Evolutionary conservation across 1,140 invertebrate species (phyloP).

Genomic region (Pissodes strobi): DNA sequence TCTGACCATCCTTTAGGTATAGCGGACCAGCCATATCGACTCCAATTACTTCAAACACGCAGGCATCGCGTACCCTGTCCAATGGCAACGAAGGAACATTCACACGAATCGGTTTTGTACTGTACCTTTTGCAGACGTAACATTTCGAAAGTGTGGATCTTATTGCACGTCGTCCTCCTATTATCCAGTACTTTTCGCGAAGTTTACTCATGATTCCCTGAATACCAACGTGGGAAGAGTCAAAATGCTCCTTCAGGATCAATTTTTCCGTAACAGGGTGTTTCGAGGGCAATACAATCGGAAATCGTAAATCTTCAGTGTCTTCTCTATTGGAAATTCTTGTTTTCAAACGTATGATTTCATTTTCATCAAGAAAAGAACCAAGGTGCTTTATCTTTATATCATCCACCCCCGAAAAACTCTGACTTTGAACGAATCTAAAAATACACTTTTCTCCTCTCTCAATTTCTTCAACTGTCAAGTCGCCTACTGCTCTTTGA

Average conservation of each 20-base stretch:
- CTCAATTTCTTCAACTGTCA: constrained; percentile 36
- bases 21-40: constrained; percentile 49
- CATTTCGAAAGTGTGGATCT: constrained; percentile 5
- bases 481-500: too few relatives aligned
- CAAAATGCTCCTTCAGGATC: constrained; percentile 4
- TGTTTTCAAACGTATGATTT: constrained; percentile 44
- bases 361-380: too few relatives aligned
- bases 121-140: constrained; percentile 21
- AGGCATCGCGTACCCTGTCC: constrained; percentile 40
- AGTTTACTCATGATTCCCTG: constrained; percentile 18
- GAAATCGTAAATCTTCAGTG: constrained; percentile 37
- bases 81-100: constrained; percentile 40
- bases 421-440: constrained; percentile 26
- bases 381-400: too few relatives aligned
- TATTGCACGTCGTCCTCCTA: constrained; percentile 17
- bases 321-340: constrained; percentile 38
- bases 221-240: constrained; percentile 20
- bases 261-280: constrained; percentile 14
- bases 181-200: constrained; percentile 22
- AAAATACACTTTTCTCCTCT: constrained; percentile 38
- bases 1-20: constrained; percentile 19
- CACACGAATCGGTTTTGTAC: constrained; percentile 35
- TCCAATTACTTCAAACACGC: constrained; percentile 45
- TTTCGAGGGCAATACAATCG: constrained; percentile 45
- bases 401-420: too few relatives aligned